Evolutionary conservation across 1,140 invertebrate species (phyloP), one percentile per base, ranked within the genome.

Genomic region (Eriocheir sinensis): DNA sequence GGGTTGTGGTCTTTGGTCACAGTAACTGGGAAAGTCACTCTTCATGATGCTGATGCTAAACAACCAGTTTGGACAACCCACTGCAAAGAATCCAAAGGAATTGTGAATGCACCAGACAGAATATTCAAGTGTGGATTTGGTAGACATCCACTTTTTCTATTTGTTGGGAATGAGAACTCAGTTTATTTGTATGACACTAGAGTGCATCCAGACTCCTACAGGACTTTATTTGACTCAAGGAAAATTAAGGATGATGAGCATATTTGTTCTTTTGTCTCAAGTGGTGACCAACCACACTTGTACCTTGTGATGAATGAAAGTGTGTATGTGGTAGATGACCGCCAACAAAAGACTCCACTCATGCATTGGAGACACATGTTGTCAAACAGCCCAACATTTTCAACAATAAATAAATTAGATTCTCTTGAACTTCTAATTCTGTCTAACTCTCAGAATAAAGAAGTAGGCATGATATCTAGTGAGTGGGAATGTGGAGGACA

Each of bases 361-460:
- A 72, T 72, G 60, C 60, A 72, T n/a, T 72, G 60, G 60, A 72
- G 60, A 72, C 60, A 72, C 60, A 72, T 72, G 60, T n/a, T 72
- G 21, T n/a, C 60, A 72, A n/a, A n/a, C 6, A 72, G 60, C 0
- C 60, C 60, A n/a, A n/a, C 60, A 72, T n/a, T 72, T 27, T 72
- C 60, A 72, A 21, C 60, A 72, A 6, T 72, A 72, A 72, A n/a
- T 6, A 72, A 8, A 72, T 72, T 72, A n/a, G 60, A 72, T 6
- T 72, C 60, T 72, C 60, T 72, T 72, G 60, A 72, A 72, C 27
- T 72, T n/a, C 60, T 72, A n/a, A 72, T 72, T 21, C 60, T 72
- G 27, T 72, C 60, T 21, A n/a, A n/a, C 60, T n/a, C 60, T 72
- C 60, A 72, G 27, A 72, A 72, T n/a, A 72, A 72, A n/a, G 60